Base-by-base conservation (phyloP, 2,888 invertebrate species). In the Bellardia bayeri region DNA sequence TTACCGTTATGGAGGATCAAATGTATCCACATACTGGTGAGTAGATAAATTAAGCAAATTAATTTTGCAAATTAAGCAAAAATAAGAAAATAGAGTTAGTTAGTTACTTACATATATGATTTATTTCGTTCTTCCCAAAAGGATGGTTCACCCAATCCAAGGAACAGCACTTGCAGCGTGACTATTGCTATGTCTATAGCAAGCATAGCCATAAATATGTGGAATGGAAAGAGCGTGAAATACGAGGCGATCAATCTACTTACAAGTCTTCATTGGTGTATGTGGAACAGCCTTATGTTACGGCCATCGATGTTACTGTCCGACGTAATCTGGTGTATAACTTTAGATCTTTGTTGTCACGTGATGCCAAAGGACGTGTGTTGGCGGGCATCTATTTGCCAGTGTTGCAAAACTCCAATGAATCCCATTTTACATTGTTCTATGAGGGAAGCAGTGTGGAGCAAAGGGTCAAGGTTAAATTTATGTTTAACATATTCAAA, bases 321-420 rank as follows among this genome's bases (percentile, higher is more conserved):
- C 96, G 98, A 91, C 95, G 98, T 90, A 98, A 98, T 93, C 94
- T 98, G 91, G 96, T 97, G 33, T 98, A 98, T 94, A 97, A 97
- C 91, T 95, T 90, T 93, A 95, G 97, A 92, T 97, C 97, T 92
- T 95, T 98, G 72, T 94, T 98, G 76, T 95, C 97, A 6, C 95
- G 98, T 76, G 97, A 98, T 93, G 96, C 96, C 89, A 97, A 97
- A 91, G 98, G 98, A 71, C 96, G 96, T 90, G 95, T 98, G 7
- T 95, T 95, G 51, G 97, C 98, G 71, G 98, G 98, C 33, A 94
- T 98, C 84, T 98, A 98, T 94, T 97, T 98, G 93, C 96, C 97
- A 63, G 95, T 98, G 51, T 95, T 98, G 75, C 95, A 96, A 89
- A 94, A 92, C 91, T 92, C 91, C 91, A 94, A 91, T 89, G 96